Base-by-base conservation (phyloP, 1,140 invertebrate species). In the Ceratoteleas bidentatus region DNA sequence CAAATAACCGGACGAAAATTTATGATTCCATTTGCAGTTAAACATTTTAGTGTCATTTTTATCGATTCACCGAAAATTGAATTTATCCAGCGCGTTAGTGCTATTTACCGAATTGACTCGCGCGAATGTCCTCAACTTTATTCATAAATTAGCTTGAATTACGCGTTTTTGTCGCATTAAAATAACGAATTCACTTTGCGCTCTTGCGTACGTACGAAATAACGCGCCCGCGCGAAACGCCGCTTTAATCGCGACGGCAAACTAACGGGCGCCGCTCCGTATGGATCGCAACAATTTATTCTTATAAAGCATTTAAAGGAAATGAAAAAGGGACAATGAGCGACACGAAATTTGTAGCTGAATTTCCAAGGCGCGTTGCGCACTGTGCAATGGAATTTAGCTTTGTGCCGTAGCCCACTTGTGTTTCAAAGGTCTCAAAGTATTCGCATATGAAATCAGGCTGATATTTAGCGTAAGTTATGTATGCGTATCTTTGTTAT, bases 361-460 rank as follows among this genome's bases (percentile, higher is more conserved):
- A 73, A 73, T 73, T 73, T 73, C 6, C 54, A 43, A 49, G 32
- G 33, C 47, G 9, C 40, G 34, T 43, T 47, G 45, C 16, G 38
- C 24, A 24, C 16, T 54, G 47, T 50, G 50, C 54, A 73, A 70
- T 47, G 60, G 47, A 73, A 65, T 1, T 74, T 36, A 65, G 43
- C 60, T 65, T 58, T 74, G 70, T 58, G 24, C 40, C 47, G 15
- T 33, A 58, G 14, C 40, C 60, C 50, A 57, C 69, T 73, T 54
- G 69, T 64, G 53, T 57, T 74, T 74, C 61, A 65, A 65, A 74
- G 53, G 45, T 74, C 60, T 74, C 52, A 64, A 64, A 74, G 52
- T 56, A 74, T 58, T 74, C 53, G 70, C 53, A 65, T 65, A 58
- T 58, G 61, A 60, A 74, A 65, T 74, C 53, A 56, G 15, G 40